Base-by-base conservation (phyloP, 2,888 invertebrate species). In the Netelia melanura region DNA sequence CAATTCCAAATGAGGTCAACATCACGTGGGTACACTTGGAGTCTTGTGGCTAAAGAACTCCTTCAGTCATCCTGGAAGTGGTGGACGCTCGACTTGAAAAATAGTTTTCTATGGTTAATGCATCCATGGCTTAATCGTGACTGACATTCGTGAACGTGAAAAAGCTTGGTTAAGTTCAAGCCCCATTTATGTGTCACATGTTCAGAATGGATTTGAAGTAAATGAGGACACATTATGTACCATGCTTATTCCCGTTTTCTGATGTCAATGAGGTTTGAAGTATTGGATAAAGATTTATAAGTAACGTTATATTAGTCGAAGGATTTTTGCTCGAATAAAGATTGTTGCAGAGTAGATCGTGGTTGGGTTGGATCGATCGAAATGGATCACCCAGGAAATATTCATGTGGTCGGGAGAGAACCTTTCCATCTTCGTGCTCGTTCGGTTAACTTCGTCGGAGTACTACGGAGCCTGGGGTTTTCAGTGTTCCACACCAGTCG, bases 381-480 rank as follows among this genome's bases (percentile, higher is more conserved):
- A 84, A 82, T 88, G 84, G 88, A 88, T 87, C 87, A 74, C 81
- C 71, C 77, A 74, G 83, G 77, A 83, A 68, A 72, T 70, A 84
- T 83, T 81, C 56, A 64, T 43, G 61, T 25, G 62, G 71, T 85
- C 75, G 81, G 68, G 72, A 81, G 72, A 81, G 74, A 82, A 74
- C 82, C 78, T 84, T 86, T 25, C 61, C 77, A 21, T 79, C 87
- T 88, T 91, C 91, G 91, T 88, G 87, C 44, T 67, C n/a, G 78
- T 64, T 91, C 91, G 91, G 87, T 44, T 23, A 87, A 87, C 81
- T 89, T 86, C 91, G 90, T 84, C 81, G 81, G 78, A 48, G 87
- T 87, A 89, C 85, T 87, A 85, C 89, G 90, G 91, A 91, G 88
- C 91, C 90, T 90, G 90, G 88, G 17, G 38, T 68, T 72, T 88